Conservation (phyloP, 2,797 vertebrate species). For the Pempheris klunzingeri region DNA sequence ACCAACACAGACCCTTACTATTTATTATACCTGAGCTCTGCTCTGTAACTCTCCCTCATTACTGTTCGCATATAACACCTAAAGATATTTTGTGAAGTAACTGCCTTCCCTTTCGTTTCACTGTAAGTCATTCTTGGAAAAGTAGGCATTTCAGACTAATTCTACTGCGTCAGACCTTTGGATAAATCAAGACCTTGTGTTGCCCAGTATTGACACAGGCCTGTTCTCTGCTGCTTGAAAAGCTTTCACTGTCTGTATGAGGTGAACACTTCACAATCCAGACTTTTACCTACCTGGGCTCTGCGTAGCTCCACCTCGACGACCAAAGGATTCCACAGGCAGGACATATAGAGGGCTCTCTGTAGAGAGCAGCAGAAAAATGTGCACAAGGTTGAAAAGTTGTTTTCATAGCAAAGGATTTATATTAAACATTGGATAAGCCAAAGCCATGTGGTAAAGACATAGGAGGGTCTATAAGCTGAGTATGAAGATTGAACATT, state of each 20-base stretch:
- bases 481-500: background rate
- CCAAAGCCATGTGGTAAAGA: background rate
- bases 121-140: constrained; percentile 55
- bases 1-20: constrained; percentile 30
- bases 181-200: constrained; percentile 75
- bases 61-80: constrained; percentile 3
- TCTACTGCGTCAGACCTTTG: constrained; percentile 45
- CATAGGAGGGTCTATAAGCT: constrained; percentile 1
- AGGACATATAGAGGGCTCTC: constrained; percentile 63
- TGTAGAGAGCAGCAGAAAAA: constrained; percentile 43
- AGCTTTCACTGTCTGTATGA: constrained; percentile 61
- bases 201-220: constrained; percentile 69
- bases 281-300: constrained; percentile 59
- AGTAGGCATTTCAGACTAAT: constrained; percentile 54
- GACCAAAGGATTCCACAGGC: constrained; percentile 55
- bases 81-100: constrained; percentile 11
- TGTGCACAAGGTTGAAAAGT: constrained; percentile 34
- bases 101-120: constrained; percentile 36
- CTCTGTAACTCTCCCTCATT: constrained; percentile 24
- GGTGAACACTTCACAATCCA: constrained; percentile 60
- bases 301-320: constrained; percentile 42
- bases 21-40: constrained; percentile 42
- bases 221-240: constrained; percentile 70
- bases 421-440: constrained; percentile 27
- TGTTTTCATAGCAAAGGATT: constrained; percentile 47